These are phyloP conservation scores for Hypomecis punctinalis DNA, from an alignment of 2,888 invertebrate genomes.

Conservation along the genomic window DNA sequence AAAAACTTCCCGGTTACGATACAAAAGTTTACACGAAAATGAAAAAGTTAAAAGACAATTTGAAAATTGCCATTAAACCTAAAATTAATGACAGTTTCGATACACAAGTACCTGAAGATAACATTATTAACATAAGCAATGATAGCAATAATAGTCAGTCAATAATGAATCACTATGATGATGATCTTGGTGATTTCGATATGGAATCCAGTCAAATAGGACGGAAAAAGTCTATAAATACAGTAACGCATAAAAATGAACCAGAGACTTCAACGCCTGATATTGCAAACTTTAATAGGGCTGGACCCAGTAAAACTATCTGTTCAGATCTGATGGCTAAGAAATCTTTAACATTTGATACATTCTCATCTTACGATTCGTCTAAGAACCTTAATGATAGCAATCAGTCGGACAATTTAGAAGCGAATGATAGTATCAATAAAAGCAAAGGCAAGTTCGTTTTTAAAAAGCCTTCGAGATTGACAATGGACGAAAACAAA, in stretches of 20 bases:
- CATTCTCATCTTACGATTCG: conserved; percentile 58
- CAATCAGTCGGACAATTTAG: conserved; percentile 53
- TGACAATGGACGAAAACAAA: conserved; percentile 54
- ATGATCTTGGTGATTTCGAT: conserved; percentile 63
- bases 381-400: conserved; percentile 51
- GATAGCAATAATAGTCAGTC: conserved; percentile 51
- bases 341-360: conserved; percentile 64
- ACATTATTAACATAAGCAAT: conserved; percentile 45
- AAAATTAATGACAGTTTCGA: conserved; percentile 65
- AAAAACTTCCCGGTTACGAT: conserved; percentile 86
- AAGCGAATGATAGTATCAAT: conserved; percentile 51
- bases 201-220: conserved; percentile 50
- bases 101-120: conserved; percentile 42
- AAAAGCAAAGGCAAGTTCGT: conserved; percentile 76
- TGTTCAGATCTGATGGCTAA: conserved; percentile 61
- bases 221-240: conserved; percentile 40
- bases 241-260: conserved; percentile 6
- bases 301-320: conserved; percentile 57
- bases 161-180: conserved; percentile 47
- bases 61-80: conserved; percentile 75
- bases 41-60: conserved; percentile 84
- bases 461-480: conserved; percentile 72
- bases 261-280: conserved; percentile 66
- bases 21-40: conserved; percentile 82
- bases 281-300: conserved; percentile 50